Base-by-base conservation (phyloP, 2,797 vertebrate genomes). In the Channa striata region DNA sequence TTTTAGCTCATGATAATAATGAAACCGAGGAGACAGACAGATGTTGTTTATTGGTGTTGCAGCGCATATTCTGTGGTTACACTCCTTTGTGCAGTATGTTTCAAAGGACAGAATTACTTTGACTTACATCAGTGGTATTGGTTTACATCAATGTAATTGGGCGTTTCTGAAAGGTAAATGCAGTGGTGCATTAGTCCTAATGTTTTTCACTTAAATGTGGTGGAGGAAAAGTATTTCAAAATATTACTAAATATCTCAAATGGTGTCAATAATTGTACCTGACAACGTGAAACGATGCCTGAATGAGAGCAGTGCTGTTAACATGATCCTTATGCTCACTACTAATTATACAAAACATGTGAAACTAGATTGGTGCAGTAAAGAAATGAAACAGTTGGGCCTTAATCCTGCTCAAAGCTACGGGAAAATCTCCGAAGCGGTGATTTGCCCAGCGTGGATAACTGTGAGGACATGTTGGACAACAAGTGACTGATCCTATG, bases 401-500 rank as follows among this genome's bases (percentile, higher is more conserved):
- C 47, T 51, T 64, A 68, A 65, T 74, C n/a, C 10, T 30, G 25
- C 25, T 30, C 25, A 30, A 30, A 30, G 25, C 25, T 5, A 5
- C 51, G 56, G 30, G 57, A 68, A 50, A 44, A 21, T 57, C 43
- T 67, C 33, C 51, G 49, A 4, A 25, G 44, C 36, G 34, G 44
- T 58, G 33, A 46, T 61, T 74, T 60, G 42, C 7, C 33, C 25
- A 6, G 60, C 14, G 39, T 25, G 34, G 9, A 12, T 82, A n/a
- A 11, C 39, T 58, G 59, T 57, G 63, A 20, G 58, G 60, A 59
- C 25, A 13, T 67, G 13, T 75, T 19, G 37, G 53, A 66, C 70
- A 80, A 74, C 37, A 52, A 70, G 42, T 19, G 48, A 39, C 34
- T 33, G 62, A 77, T 70, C 49, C 46, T 60, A 44, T 43, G 43